Conservation (phyloP, 2,797 vertebrate species). For the Lepilemur septentrionalis region DNA sequence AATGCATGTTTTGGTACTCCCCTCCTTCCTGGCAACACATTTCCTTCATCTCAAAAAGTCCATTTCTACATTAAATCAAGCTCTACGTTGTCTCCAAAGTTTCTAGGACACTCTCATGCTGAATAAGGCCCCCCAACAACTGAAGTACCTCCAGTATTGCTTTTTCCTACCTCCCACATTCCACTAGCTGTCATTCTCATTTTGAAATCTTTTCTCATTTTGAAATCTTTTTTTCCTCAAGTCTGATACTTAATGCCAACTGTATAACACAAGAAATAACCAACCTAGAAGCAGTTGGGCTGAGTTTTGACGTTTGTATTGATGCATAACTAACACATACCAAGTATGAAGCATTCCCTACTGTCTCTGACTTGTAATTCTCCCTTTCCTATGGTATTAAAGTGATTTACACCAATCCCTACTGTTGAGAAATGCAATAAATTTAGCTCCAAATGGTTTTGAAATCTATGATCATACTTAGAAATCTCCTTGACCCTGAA, state of each 20-base stretch:
- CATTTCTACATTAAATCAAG: neutral
- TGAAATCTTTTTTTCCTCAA: neutral
- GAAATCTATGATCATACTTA: neutral
- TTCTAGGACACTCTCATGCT: neutral
- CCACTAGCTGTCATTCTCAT: neutral
- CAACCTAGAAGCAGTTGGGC: neutral
- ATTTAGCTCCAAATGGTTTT: neutral
- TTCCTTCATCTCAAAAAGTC: neutral
- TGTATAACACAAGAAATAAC: neutral
- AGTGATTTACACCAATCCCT: neutral
- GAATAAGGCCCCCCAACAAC: neutral
- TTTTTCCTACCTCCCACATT: neutral
- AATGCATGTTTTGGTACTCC: neutral
- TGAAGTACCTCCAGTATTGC: neutral
- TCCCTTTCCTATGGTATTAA: neutral
- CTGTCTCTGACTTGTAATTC: neutral
- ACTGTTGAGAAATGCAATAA: neutral
- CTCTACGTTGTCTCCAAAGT: neutral
- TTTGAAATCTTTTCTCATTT: slow-evolving; percentile 5
- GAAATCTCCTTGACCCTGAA: neutral
- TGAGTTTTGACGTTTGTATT: neutral
- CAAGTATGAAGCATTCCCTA: neutral
- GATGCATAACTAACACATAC: neutral
- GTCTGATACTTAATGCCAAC: neutral
- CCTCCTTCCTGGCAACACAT: neutral